phyloP scores from a whole-genome alignment of 2,888 invertebrate genomes.

The Cremastinae sp. region DNA sequence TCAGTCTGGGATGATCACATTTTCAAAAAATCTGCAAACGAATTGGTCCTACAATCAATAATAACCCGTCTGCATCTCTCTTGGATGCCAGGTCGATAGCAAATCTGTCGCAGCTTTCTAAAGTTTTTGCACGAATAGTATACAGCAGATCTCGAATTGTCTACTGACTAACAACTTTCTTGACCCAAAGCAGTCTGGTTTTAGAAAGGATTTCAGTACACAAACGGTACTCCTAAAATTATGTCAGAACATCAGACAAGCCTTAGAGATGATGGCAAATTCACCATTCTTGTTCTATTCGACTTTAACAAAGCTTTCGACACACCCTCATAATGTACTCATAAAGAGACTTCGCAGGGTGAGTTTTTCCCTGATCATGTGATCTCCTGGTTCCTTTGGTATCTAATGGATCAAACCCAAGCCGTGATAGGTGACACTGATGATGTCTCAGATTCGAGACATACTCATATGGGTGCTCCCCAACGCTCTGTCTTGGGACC shows the following conservation, averaged over 20 bases:
- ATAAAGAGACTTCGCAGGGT: neutral
- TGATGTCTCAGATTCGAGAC: neutral
- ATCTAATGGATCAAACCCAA: neutral
- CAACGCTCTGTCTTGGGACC: neutral
- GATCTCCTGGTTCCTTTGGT: neutral
- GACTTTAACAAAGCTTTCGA: constrained; percentile 12
- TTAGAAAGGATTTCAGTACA: neutral
- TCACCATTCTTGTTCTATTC: neutral
- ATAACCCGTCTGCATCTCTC: neutral
- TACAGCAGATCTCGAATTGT: neutral
- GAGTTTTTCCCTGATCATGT: neutral
- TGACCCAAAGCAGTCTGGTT: constrained; percentile 1
- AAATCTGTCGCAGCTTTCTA: constrained; percentile 25
- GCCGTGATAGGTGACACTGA: neutral
- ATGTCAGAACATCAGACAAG: neutral
- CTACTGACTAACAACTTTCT: neutral
- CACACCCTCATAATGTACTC: neutral
- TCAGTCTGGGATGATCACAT: neutral
- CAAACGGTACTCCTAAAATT: neutral
- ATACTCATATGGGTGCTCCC: neutral
- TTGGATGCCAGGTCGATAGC: constrained; percentile 46
- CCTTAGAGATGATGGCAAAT: neutral
- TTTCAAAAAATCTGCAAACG: neutral
- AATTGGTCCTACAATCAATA: constrained; percentile 3
- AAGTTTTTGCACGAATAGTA: constrained; percentile 30